A percentile compares a stretch with the other conserved stretches of the same genome.
These are phyloP conservation scores for Megalops atlanticus DNA, from an alignment of 2,113 vertebrate species.

Conservation along the genomic window DNA sequence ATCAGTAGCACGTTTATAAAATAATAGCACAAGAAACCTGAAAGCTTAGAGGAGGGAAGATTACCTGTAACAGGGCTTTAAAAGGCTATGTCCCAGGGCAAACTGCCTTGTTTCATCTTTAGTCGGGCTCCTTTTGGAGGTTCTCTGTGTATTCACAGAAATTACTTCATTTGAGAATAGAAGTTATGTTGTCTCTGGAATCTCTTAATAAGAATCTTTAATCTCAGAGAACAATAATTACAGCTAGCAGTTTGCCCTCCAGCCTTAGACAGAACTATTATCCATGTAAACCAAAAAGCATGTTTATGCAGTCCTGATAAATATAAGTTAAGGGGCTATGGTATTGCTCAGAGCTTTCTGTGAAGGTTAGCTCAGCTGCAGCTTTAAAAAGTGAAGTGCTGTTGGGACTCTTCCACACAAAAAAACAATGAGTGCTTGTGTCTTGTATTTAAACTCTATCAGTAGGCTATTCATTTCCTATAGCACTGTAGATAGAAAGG, in stretches of 20 bases:
- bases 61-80: neutral
- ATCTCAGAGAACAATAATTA: neutral
- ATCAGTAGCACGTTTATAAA: slow-evolving; percentile 20
- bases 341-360: neutral
- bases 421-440: neutral
- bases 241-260: no score
- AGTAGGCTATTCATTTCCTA: neutral
- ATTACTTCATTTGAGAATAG: neutral
- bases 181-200: neutral
- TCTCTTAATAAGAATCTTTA: neutral
- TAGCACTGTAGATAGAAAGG: neutral
- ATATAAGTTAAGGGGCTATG: neutral
- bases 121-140: neutral
- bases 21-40: neutral
- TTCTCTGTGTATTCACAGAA: neutral
- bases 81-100: neutral
- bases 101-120: slow-evolving; percentile 1
- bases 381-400: neutral
- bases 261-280: no score
- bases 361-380: neutral
- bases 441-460: neutral
- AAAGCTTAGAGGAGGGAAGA: neutral
- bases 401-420: neutral
- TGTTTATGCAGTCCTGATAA: no score
- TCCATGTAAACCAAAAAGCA: no score